Evolutionary conservation across 2,113 vertebrate species (phyloP).

Genomic region (Columbina picui): DNA sequence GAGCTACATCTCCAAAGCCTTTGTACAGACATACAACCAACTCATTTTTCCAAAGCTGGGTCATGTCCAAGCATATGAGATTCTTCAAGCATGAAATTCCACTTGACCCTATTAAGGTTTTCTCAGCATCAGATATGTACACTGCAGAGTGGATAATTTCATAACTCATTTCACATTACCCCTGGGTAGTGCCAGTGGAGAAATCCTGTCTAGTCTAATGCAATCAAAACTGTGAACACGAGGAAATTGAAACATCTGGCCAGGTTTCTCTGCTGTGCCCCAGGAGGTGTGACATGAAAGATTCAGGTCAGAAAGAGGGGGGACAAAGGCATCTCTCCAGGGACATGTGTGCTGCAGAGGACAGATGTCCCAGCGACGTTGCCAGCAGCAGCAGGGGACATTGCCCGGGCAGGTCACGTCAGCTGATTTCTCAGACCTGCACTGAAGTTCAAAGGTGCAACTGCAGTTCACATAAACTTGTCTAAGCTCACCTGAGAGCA

Average conservation of each 20-base stretch:
- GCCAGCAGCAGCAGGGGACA: neutral
- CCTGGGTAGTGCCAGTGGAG: slow-evolving; percentile 63
- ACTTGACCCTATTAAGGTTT: slow-evolving; percentile 78
- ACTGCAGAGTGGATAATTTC: slow-evolving; percentile 72
- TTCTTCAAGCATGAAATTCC: slow-evolving; percentile 79
- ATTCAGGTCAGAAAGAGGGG: neutral
- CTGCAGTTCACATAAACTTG: neutral
- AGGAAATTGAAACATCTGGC: slow-evolving; percentile 60
- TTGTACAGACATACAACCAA: slow-evolving; percentile 49
- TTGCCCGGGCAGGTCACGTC: neutral
- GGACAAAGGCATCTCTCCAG: neutral
- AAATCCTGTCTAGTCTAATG: slow-evolving; percentile 63
- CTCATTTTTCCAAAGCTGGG: slow-evolving; percentile 72
- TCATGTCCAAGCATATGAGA: slow-evolving; percentile 74
- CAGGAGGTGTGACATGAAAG: neutral
- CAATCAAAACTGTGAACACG: slow-evolving; percentile 44
- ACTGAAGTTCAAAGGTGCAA: neutral
- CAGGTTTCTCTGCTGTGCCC: neutral
- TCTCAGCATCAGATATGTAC: slow-evolving; percentile 58
- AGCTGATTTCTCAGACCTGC: neutral
- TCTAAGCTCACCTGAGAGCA: neutral
- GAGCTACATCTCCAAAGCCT: slow-evolving; percentile 59
- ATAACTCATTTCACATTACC: slow-evolving; percentile 75
- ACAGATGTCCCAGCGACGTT: neutral
- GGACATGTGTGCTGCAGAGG: neutral